These are phyloP conservation scores for Cryptophagus acutangulus DNA, from an alignment of 2,888 invertebrate genomes.

Conservation along the genomic window DNA sequence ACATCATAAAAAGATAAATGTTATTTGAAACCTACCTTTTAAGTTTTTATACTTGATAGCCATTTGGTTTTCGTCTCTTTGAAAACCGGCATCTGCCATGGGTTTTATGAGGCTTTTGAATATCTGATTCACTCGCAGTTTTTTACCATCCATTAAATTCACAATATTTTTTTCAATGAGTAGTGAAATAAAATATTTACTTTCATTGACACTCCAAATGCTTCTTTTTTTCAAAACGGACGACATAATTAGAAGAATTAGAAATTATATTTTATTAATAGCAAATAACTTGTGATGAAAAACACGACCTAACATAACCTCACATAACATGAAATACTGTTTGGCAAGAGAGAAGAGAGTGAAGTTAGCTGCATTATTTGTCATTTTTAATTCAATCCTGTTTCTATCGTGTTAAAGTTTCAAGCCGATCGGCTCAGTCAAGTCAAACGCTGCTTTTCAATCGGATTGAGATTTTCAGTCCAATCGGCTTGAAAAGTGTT, in stretches of 20 bases:
- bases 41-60: slow-evolving; percentile 3
- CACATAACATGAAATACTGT: too few species aligned
- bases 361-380: not conserved
- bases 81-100: not conserved
- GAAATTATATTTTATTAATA: not conserved
- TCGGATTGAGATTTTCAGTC: not conserved
- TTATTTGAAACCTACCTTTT: slow-evolving; percentile 2
- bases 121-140: not conserved
- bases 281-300: too few species aligned
- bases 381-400: not conserved
- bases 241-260: not conserved
- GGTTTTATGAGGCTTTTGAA: not conserved
- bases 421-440: not conserved
- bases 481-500: not conserved
- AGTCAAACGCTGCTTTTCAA: not conserved
- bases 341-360: not conserved
- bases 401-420: not conserved
- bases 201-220: slow-evolving; percentile 2
- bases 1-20: not conserved
- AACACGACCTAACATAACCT: not conserved
- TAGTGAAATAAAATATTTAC: not conserved
- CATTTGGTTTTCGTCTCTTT: slow-evolving; percentile 1
- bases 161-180: not conserved
- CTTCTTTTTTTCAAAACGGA: not conserved
- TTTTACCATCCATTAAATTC: slow-evolving; percentile 3